Base-by-base conservation (phyloP, 2,113 vertebrate genomes). In the Jaculus jaculus region DNA sequence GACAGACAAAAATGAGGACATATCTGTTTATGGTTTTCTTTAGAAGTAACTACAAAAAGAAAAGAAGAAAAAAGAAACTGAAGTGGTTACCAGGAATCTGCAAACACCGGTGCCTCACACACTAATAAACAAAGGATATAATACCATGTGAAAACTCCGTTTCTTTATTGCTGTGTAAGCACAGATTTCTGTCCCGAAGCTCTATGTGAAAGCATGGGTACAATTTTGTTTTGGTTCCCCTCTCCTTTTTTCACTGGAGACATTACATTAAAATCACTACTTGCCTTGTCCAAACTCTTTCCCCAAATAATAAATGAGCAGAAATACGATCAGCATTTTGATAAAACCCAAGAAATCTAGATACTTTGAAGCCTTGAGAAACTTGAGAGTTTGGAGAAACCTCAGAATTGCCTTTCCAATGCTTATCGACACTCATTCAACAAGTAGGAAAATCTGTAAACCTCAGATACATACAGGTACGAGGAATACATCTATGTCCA, bases 291-390 rank as follows among this genome's bases (percentile, higher is more conserved):
- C 18, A 68, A 68, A 7, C 21, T 60, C 87, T 42, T 24, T 87
- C 18, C 87, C 60, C 79, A 90, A 90, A 88, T n/a, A 28, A 90
- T 51, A 89, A 90, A 84, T 9, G 30, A 87, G 78, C 0, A 85
- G 58, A 82, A 90, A 80, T 6, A 91, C n/a, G 58, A 94, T 66
- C 47, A 30, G 68, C 24, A 80, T 79, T 83, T 80, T 66, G 54
- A 37, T 4, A 66, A n/a, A 95, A 84, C 1, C 1, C 60, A 93
- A 85, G 20, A 82, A 77, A 77, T 28, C 39, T 17, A 60, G 0
- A 16, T 63, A 66, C 42, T 90, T 47, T 74, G 5, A 90, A 90
- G 37, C n/a, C 63, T 4, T 73, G 60, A 71, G 71, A 94, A 93
- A 54, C 54, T 54, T 10, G 73, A n/a, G 11, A 68, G 47, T 82